Evolutionary conservation across 2,888 invertebrate species (phyloP), one percentile per base, ranked within the genome.

Genomic region (Scaptomyza parva): DNA sequence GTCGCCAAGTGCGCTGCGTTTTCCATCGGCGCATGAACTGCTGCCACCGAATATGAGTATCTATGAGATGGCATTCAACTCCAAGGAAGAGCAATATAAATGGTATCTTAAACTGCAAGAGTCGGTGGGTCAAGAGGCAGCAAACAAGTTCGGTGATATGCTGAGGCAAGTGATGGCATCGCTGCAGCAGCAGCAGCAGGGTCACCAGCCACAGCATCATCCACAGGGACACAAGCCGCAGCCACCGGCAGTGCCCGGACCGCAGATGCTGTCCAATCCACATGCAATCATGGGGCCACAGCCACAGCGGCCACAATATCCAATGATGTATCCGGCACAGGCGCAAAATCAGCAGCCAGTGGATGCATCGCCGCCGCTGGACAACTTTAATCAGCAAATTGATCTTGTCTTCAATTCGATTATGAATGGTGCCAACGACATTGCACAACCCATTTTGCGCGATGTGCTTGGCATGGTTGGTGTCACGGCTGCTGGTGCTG

Each of bases 81-180:
- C 93, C 24, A 92, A 92, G 76, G 92, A 92, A 64, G 91, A 91
- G 70, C 93, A 93, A 78, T 90, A 92, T 48, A 92, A 93, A 69
- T 94, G 94, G 94, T 94, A 93, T 76, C 89, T 93, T 20, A 93
- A 93, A 70, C 88, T 94, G 24, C 84, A 93, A 28, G 93, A 93
- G 61, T 92, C 92, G 1, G 92, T 92, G 51, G 94, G 94, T 0
- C 90, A 92, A 37, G 93, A 94, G 52, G 93, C 93, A 2, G 94
- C 94, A 1, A 93, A 92, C 69, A 93, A 93, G 83, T 94, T 93
- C 75, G 92, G 92, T 4, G 92, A 92, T 50, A 86, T 92, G 64
- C 68, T 92, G 33, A 86, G 90, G 8, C 91, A 92, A 63, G 90
- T 91, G 6, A 89, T 91, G 87, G 76, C 86, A 12, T 85, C 88